Evolutionary conservation across 2,113 vertebrate species (phyloP).

Genomic region (Phoenicopterus ruber): DNA sequence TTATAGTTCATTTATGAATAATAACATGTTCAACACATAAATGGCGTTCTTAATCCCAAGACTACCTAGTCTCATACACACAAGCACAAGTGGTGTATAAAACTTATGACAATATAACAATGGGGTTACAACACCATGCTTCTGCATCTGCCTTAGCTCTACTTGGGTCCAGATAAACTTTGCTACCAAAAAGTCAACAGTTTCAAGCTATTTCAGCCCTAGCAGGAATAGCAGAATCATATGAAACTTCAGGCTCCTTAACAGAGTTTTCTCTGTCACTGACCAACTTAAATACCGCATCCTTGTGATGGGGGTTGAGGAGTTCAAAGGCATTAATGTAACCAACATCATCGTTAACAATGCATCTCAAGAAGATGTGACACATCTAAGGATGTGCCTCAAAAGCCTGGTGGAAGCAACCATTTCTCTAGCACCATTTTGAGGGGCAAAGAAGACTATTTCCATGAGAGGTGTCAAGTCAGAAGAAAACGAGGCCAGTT

Average conservation of each 20-base stretch:
- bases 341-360: not conserved
- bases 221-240: not conserved
- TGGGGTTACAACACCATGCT: fast-evolving
- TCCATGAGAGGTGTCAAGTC: not conserved
- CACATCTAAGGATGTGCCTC: not conserved
- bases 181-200: not conserved
- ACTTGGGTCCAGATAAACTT: not conserved
- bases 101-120: not conserved
- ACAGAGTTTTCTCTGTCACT: not conserved
- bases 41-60: not conserved
- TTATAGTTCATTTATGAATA: not conserved
- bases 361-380: not conserved
- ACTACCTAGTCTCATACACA: not conserved
- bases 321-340: not conserved
- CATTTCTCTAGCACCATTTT: not conserved
- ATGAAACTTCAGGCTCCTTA: not conserved
- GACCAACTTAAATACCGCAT: not conserved
- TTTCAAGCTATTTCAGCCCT: not conserved
- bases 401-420: not conserved
- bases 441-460: not conserved
- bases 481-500: not conserved
- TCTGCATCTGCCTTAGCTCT: not conserved
- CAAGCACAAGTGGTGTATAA: not conserved
- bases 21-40: not conserved
- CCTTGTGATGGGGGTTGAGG: not conserved